Conservation (phyloP, 2,797 vertebrate species). For the Selene dorsalis region DNA sequence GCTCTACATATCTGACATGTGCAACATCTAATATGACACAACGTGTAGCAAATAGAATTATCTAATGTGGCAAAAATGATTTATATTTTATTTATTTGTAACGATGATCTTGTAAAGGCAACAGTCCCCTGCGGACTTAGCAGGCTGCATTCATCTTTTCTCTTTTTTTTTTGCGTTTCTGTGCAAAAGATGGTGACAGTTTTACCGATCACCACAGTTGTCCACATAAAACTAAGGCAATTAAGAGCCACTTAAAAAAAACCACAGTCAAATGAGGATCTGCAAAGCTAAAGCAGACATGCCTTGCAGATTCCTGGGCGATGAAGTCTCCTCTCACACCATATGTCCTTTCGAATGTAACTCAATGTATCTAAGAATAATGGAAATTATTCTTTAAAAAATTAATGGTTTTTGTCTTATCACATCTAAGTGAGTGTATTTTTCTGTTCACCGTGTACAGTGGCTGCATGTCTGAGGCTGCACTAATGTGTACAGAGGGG, state of each 20-base stretch:
- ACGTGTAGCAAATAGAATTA: too few relatives aligned
- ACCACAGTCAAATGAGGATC: not conserved
- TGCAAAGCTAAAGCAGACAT: not conserved
- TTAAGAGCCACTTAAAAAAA: not conserved
- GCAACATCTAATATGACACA: not conserved
- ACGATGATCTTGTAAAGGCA: not conserved
- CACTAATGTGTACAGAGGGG: not conserved
- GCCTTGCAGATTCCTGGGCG: not conserved
- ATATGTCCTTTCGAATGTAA: not conserved
- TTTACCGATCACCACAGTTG: not conserved
- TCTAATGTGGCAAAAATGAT: too few relatives aligned
- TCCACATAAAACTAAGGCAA: not conserved
- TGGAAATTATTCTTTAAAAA: too few relatives aligned
- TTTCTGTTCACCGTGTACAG: conserved; percentile 1
- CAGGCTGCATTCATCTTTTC: not conserved
- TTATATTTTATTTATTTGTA: not conserved
- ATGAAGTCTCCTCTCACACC: not conserved
- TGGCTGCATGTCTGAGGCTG: conserved; percentile 29
- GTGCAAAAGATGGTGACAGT: not conserved
- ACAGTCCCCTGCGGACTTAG: not conserved
- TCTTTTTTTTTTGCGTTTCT: not conserved
- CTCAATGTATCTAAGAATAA: not conserved
- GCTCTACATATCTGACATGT: not conserved
- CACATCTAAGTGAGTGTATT: not conserved
- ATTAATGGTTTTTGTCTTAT: too few relatives aligned